A percentile compares a stretch with the other conserved stretches of the same genome.
Evolutionary conservation across 2,888 invertebrate genomes (phyloP).

Genomic region (Drosophila anomalata): DNA sequence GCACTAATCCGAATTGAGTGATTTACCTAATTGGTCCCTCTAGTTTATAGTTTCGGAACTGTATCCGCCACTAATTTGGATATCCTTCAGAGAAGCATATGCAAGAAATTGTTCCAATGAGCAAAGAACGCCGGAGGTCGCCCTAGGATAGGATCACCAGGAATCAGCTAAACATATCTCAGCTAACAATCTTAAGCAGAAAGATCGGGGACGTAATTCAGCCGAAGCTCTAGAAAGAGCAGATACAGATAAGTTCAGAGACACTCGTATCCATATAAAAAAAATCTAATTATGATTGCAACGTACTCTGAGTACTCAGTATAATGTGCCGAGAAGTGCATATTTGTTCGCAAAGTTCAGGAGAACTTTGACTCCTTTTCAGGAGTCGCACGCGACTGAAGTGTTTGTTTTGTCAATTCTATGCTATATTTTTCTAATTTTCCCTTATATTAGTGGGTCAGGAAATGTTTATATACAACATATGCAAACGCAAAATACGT

Average conservation of each 20-base stretch:
- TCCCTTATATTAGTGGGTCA: neutral
- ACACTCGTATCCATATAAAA: neutral
- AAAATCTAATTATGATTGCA: neutral
- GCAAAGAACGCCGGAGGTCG: too few relatives aligned
- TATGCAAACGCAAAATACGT: neutral
- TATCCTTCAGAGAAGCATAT: too few relatives aligned
- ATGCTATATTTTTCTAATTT: slow-evolving; percentile 14
- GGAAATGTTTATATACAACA: neutral
- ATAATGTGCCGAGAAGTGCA: neutral
- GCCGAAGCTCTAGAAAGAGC: too few relatives aligned
- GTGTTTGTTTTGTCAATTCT: slow-evolving; percentile 41
- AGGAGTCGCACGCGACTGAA: slow-evolving; percentile 19
- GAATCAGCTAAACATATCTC: too few relatives aligned
- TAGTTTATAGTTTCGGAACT: too few relatives aligned
- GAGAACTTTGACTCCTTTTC: too few relatives aligned
- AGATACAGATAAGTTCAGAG: neutral
- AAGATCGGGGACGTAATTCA: too few relatives aligned
- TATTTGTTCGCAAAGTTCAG: neutral
- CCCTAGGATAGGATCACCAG: too few relatives aligned
- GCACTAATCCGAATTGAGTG: neutral
- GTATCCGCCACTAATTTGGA: too few relatives aligned
- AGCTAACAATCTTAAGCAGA: too few relatives aligned
- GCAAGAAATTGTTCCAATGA: too few relatives aligned
- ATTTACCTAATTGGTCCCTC: neutral
- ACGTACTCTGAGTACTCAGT: neutral